phyloP scores from a whole-genome alignment of 2,888 invertebrate genomes.

The Liodrosophila aerea region DNA sequence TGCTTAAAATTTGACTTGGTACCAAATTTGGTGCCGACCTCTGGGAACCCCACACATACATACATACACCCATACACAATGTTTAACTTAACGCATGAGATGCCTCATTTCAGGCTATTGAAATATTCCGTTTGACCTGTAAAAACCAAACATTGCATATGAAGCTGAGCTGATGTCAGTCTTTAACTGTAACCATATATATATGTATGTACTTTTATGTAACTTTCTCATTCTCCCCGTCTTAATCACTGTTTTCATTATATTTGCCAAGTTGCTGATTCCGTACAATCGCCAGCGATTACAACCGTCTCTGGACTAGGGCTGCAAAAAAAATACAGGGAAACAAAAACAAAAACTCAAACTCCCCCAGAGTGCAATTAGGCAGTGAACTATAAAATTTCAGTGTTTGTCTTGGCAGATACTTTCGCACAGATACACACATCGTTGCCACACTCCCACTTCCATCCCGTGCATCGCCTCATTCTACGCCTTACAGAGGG shows the following conservation, averaged over 20 bases:
- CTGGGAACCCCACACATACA: constrained; percentile 34
- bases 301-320: constrained; percentile 39
- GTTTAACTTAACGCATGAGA: constrained; percentile 37
- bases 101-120: constrained; percentile 53
- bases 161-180: neutral
- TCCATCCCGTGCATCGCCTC: neutral
- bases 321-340: constrained; percentile 4
- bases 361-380: constrained; percentile 80
- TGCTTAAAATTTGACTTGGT: constrained; percentile 48
- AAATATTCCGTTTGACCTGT: constrained; percentile 70
- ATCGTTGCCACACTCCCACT: constrained; percentile 9
- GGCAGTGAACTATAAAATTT: constrained; percentile 80
- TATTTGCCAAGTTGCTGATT: constrained; percentile 69
- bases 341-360: constrained; percentile 38
- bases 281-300: constrained; percentile 77
- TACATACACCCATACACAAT: too few species aligned
- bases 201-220: neutral
- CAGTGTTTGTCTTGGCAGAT: constrained; percentile 74
- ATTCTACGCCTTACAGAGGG: constrained; percentile 24
- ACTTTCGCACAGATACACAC: constrained; percentile 55
- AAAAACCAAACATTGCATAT: constrained; percentile 33
- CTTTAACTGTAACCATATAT: neutral
- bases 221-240: constrained; percentile 1
- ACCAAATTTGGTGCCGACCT: constrained; percentile 45
- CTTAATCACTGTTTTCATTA: constrained; percentile 72